Conservation (phyloP, 2,888 invertebrate genomes). For the Endomychus coccineus region DNA sequence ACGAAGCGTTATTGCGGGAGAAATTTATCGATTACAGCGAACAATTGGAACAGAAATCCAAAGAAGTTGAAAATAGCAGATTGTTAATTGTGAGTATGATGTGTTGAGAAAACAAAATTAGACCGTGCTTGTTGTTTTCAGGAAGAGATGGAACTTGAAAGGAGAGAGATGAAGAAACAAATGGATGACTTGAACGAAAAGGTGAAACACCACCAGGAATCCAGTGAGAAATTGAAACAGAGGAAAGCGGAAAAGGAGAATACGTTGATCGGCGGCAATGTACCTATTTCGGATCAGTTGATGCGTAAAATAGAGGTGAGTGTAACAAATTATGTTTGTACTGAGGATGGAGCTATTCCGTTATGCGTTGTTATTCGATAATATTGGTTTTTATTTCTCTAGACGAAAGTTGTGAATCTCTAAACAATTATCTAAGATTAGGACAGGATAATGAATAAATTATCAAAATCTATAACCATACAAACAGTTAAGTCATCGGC, state of each 20-base stretch:
- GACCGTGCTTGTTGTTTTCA: too few species aligned
- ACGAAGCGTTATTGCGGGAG: conserved; percentile 26
- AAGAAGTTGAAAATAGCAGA: conserved; percentile 32
- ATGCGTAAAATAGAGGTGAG: conserved; percentile 39
- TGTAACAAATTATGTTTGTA: too few species aligned
- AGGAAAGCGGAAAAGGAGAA: conserved; percentile 8
- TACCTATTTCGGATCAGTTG: conserved; percentile 33
- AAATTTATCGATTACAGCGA: conserved; percentile 25
- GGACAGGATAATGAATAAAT: too few species aligned
- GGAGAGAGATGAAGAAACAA: conserved; percentile 42
- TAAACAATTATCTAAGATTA: too few species aligned
- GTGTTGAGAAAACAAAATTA: too few species aligned
- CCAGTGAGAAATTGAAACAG: conserved; percentile 1
- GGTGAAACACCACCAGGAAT: too few species aligned
- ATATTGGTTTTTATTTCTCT: too few species aligned
- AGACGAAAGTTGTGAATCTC: too few species aligned
- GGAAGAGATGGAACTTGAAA: conserved; percentile 48
- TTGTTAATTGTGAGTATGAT: conserved; percentile 29
- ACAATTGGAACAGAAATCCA: conserved; percentile 28
- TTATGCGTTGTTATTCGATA: too few species aligned
- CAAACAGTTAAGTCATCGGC: too few species aligned
- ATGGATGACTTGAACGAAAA: conserved; percentile 42
- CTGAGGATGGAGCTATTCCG: too few species aligned
- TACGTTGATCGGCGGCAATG: not conserved
- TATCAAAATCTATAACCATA: too few species aligned